Evolutionary conservation across 2,797 vertebrate species (phyloP).

Genomic region (Sciurus vulgaris): DNA sequence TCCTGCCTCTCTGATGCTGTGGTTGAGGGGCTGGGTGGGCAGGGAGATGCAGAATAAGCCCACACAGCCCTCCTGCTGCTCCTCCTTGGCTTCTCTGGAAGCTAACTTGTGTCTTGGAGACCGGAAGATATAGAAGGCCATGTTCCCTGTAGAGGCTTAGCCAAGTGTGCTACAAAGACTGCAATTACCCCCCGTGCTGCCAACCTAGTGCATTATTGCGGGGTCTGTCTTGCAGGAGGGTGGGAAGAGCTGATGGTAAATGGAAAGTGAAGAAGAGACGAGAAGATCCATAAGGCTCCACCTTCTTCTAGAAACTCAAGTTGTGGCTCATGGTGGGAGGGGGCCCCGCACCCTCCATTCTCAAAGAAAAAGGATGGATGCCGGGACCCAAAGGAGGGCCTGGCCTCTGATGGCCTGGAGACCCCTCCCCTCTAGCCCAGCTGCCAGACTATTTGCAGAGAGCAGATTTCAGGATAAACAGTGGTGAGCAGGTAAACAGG

Average conservation of each 20-base stretch:
- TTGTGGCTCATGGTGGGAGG: background rate
- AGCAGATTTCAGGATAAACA: constrained; percentile 70
- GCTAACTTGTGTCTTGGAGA: background rate
- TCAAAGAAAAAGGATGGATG: background rate
- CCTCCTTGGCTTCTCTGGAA: background rate
- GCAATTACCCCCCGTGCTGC: background rate
- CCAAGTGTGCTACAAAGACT: background rate
- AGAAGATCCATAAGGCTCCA: background rate
- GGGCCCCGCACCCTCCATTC: background rate
- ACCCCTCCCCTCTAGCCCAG: background rate
- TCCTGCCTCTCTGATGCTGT: background rate
- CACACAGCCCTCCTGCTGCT: background rate
- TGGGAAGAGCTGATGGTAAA: background rate
- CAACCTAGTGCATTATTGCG: fast-evolving
- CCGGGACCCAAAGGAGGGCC: background rate
- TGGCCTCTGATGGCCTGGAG: background rate
- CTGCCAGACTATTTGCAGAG: background rate
- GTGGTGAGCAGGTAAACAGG: constrained; percentile 16
- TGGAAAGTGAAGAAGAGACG: background rate
- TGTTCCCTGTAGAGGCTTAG: background rate
- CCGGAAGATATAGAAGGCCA: background rate
- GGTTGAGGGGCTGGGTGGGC: fast-evolving
- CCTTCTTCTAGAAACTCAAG: background rate
- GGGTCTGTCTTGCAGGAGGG: background rate
- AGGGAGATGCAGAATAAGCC: too few species aligned